phyloP scores from a whole-genome alignment of 2,113 vertebrate species.

The Apaloderma vittatum region DNA sequence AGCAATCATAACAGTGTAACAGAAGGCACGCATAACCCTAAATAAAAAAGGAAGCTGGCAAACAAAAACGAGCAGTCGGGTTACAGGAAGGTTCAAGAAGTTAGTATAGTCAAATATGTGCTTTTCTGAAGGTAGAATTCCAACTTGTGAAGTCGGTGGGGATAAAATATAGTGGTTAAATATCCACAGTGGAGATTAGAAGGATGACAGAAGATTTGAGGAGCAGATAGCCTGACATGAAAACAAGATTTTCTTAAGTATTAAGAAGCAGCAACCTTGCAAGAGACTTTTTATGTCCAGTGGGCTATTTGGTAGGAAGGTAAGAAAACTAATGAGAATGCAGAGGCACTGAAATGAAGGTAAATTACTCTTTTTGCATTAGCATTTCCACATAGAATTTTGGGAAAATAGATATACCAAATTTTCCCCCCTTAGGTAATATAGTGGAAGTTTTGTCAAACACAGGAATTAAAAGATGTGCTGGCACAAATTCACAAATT shows the following conservation, averaged over 20 bases:
- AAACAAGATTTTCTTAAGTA: constrained; percentile 65
- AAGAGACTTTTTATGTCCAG: constrained; percentile 45
- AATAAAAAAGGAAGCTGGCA: constrained; percentile 16
- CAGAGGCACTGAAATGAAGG: neutral
- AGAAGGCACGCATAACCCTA: constrained; percentile 50
- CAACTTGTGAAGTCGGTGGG: constrained; percentile 21
- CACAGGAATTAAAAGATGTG: constrained; percentile 1
- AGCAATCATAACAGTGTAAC: constrained; percentile 55
- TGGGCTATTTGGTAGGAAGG: constrained; percentile 34
- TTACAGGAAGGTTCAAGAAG: neutral
- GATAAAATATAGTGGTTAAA: constrained; percentile 50
- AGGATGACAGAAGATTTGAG: constrained; percentile 70
- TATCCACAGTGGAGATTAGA: constrained; percentile 51
- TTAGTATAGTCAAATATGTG: neutral
- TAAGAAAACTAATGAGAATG: constrained; percentile 46
- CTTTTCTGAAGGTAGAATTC: constrained; percentile 39
- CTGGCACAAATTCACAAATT: neutral
- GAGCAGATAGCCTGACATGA: constrained; percentile 55
- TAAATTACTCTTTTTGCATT: neutral
- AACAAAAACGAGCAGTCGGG: neutral
- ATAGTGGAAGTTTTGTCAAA: neutral
- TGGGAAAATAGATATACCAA: neutral
- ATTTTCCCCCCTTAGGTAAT: neutral
- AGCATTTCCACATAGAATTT: constrained; percentile 1
- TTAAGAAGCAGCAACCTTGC: constrained; percentile 45